These are phyloP conservation scores for Varanus komodoensis DNA, from an alignment of 2,113 vertebrate species.

Conservation along the genomic window DNA sequence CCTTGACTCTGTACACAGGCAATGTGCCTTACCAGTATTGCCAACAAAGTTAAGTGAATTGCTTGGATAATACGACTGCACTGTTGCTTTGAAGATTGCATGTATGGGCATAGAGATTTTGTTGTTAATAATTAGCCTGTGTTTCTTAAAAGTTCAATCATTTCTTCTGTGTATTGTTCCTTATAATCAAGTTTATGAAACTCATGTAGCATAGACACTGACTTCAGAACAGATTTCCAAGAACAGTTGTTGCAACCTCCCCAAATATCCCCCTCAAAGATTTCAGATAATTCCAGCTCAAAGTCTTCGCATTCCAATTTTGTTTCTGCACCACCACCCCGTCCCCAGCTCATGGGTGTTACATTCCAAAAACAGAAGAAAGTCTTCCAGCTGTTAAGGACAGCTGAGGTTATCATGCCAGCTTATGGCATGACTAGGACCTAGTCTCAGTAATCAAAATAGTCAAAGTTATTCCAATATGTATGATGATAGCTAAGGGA, in stretches of 20 bases:
- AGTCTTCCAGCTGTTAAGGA: not conserved
- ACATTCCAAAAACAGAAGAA: not conserved
- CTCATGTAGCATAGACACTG: not conserved
- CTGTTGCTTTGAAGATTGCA: not conserved
- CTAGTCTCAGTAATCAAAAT: not conserved
- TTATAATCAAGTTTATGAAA: not conserved
- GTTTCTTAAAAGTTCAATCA: not conserved
- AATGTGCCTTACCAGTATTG: not conserved
- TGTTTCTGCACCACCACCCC: not conserved
- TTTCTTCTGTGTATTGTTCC: not conserved
- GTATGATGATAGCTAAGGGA: not conserved
- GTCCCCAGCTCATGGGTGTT: not conserved
- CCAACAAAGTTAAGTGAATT: not conserved
- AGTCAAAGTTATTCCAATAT: not conserved
- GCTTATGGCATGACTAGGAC: not conserved
- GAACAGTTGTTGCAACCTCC: not conserved
- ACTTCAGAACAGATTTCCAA: not conserved
- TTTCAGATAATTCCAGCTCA: not conserved
- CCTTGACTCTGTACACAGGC: not conserved
- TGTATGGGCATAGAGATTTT: not conserved
- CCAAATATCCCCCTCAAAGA: too few relatives aligned
- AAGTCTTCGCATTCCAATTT: too few relatives aligned
- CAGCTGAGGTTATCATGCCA: not conserved
- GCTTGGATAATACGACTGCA: not conserved
- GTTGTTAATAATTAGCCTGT: not conserved